Evolutionary conservation across 2,888 invertebrate species (phyloP).

Genomic region (Papilio elwesi): DNA sequence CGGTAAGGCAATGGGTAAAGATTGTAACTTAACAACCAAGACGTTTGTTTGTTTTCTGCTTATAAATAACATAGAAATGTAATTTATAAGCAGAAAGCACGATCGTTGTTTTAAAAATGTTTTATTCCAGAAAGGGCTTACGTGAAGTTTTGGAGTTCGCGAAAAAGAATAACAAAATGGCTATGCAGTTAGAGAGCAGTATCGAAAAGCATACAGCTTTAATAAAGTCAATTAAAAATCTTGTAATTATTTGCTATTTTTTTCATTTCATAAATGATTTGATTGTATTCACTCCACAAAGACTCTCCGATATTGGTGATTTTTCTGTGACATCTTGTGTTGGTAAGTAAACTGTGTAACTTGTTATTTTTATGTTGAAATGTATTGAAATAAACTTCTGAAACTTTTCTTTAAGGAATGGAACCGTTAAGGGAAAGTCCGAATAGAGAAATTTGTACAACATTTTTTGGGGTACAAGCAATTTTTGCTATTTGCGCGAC

Average conservation of each 20-base stretch:
- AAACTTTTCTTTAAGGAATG: conserved; percentile 18
- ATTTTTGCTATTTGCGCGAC: conserved; percentile 48
- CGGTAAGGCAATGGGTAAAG: too few species aligned
- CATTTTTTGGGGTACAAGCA: conserved; percentile 51
- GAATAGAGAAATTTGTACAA: conserved; percentile 52
- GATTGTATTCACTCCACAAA: conserved; percentile 53
- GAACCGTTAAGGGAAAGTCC: conserved; percentile 45
- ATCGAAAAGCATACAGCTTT: conserved; percentile 39
- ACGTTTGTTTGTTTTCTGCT: too few species aligned
- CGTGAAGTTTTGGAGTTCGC: conserved; percentile 45
- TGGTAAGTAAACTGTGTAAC: conserved; percentile 46
- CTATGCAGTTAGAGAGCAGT: conserved; percentile 44
- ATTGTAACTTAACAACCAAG: too few species aligned
- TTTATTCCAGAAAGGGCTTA: conserved; percentile 30
- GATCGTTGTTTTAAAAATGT: too few species aligned
- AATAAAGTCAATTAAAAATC: conserved; percentile 51
- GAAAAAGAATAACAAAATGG: conserved; percentile 49
- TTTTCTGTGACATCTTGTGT: conserved; percentile 53
- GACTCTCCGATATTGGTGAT: conserved; percentile 48
- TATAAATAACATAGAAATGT: too few species aligned
- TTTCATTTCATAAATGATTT: conserved; percentile 55
- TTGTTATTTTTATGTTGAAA: too few species aligned
- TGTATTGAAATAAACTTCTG: background rate
- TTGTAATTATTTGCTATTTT: conserved; percentile 52
- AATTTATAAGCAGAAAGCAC: too few species aligned